These are phyloP conservation scores for Brachyrhaphis roseni DNA, from an alignment of 2,797 vertebrate species.

Conservation along the genomic window DNA sequence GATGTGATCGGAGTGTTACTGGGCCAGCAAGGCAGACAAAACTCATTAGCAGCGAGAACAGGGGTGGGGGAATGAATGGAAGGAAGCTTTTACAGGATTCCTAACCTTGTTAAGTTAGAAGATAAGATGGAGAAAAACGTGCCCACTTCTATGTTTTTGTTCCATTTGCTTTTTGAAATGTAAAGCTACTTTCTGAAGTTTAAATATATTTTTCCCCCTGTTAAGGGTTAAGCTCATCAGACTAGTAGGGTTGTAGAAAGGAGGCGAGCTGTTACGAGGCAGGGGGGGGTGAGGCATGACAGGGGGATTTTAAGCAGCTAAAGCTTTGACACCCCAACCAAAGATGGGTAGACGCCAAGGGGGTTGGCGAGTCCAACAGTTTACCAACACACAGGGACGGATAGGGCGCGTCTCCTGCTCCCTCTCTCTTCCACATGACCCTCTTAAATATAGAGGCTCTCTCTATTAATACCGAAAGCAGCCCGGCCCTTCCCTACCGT, in stretches of 20 bases:
- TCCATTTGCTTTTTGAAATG: background rate
- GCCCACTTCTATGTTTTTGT: constrained; percentile 33
- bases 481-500: constrained; percentile 49
- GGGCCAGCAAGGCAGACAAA: constrained; percentile 66
- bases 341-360: constrained; percentile 78
- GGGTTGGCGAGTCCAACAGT: constrained; percentile 35
- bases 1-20: constrained; percentile 69
- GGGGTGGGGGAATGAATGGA: constrained; percentile 2
- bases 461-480: constrained; percentile 76
- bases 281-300: background rate
- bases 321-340: constrained; percentile 75
- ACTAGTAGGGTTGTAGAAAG: constrained; percentile 28
- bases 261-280: constrained; percentile 30
- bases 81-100: constrained; percentile 56
- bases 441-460: constrained; percentile 74
- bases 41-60: constrained; percentile 68
- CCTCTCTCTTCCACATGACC: constrained; percentile 61
- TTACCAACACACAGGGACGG: constrained; percentile 62
- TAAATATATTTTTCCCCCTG: background rate
- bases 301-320: constrained; percentile 43
- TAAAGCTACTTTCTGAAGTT: constrained; percentile 3
- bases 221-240: constrained; percentile 31
- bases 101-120: constrained; percentile 35
- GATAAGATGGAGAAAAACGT: constrained; percentile 28
- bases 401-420: constrained; percentile 54